A percentile compares a stretch with the other conserved stretches of the same genome.
Conservation (phyloP, 2,797 vertebrate species). For the Tachyglossus aculeatus region DNA sequence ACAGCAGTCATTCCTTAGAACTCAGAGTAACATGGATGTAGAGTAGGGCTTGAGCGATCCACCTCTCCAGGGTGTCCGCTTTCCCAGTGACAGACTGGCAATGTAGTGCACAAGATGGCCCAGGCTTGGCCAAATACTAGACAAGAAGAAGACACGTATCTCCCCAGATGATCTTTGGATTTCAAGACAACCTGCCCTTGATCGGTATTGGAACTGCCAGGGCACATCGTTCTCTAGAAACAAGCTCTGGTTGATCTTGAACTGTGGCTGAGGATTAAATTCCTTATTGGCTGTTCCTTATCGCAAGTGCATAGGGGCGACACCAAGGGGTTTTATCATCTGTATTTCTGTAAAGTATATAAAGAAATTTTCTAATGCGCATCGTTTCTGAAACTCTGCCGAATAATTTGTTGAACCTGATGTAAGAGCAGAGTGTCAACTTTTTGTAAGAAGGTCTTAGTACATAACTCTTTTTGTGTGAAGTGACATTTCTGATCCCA, state of each 20-base stretch:
- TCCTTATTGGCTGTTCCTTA: neutral
- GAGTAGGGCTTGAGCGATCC: too few species aligned
- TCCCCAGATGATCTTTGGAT: neutral
- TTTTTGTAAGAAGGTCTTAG: too few species aligned
- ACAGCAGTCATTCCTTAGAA: too few species aligned
- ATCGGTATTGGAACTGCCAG: neutral
- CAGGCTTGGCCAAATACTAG: neutral
- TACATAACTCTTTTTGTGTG: too few species aligned
- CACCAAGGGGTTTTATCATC: neutral
- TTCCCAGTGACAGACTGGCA: too few species aligned
- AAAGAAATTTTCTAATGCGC: conserved; percentile 8
- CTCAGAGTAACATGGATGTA: too few species aligned
- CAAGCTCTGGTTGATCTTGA: neutral
- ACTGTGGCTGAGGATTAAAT: neutral
- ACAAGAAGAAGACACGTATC: neutral
- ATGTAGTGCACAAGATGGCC: too few species aligned
- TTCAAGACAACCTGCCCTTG: neutral
- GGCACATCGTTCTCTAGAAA: neutral
- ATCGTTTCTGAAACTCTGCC: neutral
- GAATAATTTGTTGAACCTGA: too few species aligned
- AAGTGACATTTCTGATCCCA: too few species aligned
- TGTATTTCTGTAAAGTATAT: conserved; percentile 4
- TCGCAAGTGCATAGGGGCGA: neutral
- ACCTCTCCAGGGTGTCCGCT: too few species aligned
- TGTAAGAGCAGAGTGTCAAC: too few species aligned